Evolutionary conservation across 2,888 invertebrate genomes (phyloP), one percentile per base, ranked within the genome.

Genomic region (Lamproptera curius): DNA sequence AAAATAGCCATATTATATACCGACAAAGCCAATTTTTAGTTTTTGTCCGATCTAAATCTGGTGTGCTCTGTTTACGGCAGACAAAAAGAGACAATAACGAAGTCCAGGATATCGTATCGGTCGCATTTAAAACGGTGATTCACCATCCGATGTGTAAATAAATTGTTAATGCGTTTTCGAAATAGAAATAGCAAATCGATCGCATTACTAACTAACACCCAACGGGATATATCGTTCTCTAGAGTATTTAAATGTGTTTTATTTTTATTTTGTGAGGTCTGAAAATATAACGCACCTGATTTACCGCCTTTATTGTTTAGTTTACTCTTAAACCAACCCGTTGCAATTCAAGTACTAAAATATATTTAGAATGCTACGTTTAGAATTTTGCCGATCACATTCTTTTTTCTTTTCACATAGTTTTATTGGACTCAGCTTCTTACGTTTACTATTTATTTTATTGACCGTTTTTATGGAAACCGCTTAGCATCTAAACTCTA

Each of bases 101-200:
- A 10, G 15, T 13, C n/a, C 8, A 28, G 11, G 35, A 41, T 46
- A 13, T 41, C 16, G 40, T 11, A 46, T 35, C 35, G 41, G 40
- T 46, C 34, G 28, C 40, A 46, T 41, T 46, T 35, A 38, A 41
- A 46, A 41, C 36, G 37, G 9, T 23, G 15, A 42, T 42, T 42
- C 33, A 23, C 13, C 42, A 16, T 34, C 17, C 48, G 13, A 3
- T 20, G 38, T 23, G 23, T 38, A 42, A 42, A 48, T 42, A 48
- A 42, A 48, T 39, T 42, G 38, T 23, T 11, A 31, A 39, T 16
- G 16, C 5, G 26, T 41, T 26, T 33, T 39, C 14, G 38, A 42
- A 48, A 38, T 38, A 42, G 42, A 48, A 48, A 48, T 48, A 38
- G 31, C 33, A 35, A 38, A 38, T 38, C 35, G 46, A 40, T 28